Conservation (phyloP, 2,113 vertebrate genomes). For the Agelaius tricolor region DNA sequence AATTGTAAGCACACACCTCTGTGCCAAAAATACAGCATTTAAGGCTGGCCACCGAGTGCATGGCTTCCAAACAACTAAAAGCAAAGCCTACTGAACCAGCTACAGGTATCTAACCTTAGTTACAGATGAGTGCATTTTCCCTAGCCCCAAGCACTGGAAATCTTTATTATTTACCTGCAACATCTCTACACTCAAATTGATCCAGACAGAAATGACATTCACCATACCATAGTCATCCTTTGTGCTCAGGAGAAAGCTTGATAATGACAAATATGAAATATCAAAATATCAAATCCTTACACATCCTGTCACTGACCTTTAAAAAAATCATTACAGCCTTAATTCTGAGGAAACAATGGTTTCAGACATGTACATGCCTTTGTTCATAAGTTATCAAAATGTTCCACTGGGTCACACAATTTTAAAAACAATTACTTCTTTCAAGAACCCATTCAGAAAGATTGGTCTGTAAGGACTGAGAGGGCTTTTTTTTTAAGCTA, state of each 20-base stretch:
- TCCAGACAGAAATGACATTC: not conserved
- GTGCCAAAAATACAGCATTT: not conserved
- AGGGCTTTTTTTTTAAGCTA: not conserved
- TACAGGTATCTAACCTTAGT: not conserved
- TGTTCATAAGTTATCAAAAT: not conserved
- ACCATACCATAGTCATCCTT: rapidly evolving
- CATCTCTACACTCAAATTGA: not conserved
- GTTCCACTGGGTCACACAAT: rapidly evolving
- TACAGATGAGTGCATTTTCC: not conserved
- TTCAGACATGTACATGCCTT: not conserved
- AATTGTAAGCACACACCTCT: not conserved
- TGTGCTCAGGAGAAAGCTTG: not conserved
- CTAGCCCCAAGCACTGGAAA: not conserved
- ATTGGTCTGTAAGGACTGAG: not conserved
- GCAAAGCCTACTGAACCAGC: not conserved
- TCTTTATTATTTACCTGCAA: not conserved
- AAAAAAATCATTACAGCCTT: not conserved
- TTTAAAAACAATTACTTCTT: not conserved
- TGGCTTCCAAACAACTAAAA: not conserved
- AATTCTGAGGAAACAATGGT: not conserved
- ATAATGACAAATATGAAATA: too few species aligned
- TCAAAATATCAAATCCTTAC: not conserved
- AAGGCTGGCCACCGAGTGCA: too few species aligned
- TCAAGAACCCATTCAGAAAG: not conserved
- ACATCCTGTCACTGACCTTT: not conserved